Base-by-base conservation (phyloP, 2,113 vertebrate species). In the Tachysurus fulvidraco region DNA sequence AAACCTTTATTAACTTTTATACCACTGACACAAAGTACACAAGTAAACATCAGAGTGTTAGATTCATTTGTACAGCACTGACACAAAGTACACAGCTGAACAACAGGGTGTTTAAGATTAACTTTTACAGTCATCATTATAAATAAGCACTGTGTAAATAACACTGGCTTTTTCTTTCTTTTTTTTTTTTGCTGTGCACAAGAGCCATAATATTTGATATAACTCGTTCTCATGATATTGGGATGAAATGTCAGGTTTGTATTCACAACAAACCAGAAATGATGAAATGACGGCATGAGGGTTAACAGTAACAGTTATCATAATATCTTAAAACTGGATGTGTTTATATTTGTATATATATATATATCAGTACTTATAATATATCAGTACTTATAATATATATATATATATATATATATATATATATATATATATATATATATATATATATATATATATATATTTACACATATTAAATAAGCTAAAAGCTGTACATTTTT, bases 81-180 rank as follows among this genome's bases (percentile, higher is more conserved):
- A 62, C 80, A 60, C 36, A 64, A 82, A 82, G 59, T 64, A 50
- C 80, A 82, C 57, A 46, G 23, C 13, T 65, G 28, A 65, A 82
- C 25, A 65, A 28, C 59, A 82, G 59, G 9, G 41, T 50, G 59
- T 65, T 50, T 52, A n/a, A 82, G 36, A 82, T 82, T 25, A 82
- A 82, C 80, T 81, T 62, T 81, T 62, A 81, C 25, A 65, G 8
- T 82, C 60, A 4, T 82, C 41, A 65, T 46, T n/a, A 44, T 62
- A 81, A 64, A 81, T 64, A 64, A n/a, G 80, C 41, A 64, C 81
- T 28, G 59, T 50, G 19, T 65, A 46, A 64, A 82, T 65, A 65
- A 50, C 57, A n/a, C 57, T 64, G 19, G 21, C 36, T 44, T 46
- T 64, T n/a, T n/a, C n/a, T n/a, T n/a, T n/a, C n/a, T n/a, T n/a